Conservation (phyloP, 2,797 vertebrate genomes). For the Danio choprae region DNA sequence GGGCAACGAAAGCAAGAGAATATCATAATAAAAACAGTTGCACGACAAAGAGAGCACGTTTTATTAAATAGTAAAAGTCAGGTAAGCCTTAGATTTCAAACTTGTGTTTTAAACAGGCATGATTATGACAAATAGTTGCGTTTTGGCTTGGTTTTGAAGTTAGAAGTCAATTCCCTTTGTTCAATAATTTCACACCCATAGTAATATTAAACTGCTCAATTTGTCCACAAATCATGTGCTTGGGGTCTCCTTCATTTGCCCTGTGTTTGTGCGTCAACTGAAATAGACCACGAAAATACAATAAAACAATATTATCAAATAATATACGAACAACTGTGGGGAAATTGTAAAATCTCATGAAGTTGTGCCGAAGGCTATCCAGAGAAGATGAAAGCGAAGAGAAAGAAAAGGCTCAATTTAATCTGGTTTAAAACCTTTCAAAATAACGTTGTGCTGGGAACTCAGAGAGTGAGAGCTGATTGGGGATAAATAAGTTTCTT, state of each 20-base stretch:
- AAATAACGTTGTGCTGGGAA: slow-evolving; percentile 93
- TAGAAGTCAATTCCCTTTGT: background rate
- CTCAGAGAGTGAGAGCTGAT: slow-evolving; percentile 94
- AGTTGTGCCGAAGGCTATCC: slow-evolving; percentile 92
- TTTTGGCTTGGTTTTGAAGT: background rate
- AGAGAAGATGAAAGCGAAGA: slow-evolving; percentile 98
- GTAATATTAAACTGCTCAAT: slow-evolving; percentile 18
- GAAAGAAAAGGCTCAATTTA: slow-evolving; percentile 99
- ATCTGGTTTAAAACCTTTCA: slow-evolving; percentile 99
- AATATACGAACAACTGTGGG: slow-evolving; percentile 76
- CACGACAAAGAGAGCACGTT: background rate
- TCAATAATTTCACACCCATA: slow-evolving; percentile 10
- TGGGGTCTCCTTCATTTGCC: slow-evolving; percentile 38
- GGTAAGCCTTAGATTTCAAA: slow-evolving; percentile 6
- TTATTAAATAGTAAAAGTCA: slow-evolving; percentile 19
- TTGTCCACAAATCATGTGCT: slow-evolving; percentile 40
- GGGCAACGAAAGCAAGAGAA: background rate
- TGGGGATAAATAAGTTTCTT: slow-evolving; percentile 98
- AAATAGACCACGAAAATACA: slow-evolving; percentile 54
- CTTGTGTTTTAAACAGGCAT: background rate
- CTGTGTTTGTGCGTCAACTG: slow-evolving; percentile 57
- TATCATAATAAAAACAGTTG: background rate
- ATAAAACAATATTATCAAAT: slow-evolving; percentile 71
- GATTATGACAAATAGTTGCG: slow-evolving; percentile 3
- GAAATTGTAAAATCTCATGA: slow-evolving; percentile 84